Percentiles rank a stretch among this genome's conserved stretches.
These are phyloP conservation scores for Drosophila athabasca DNA, from an alignment of 1,140 invertebrate genomes.

Conservation along the genomic window DNA sequence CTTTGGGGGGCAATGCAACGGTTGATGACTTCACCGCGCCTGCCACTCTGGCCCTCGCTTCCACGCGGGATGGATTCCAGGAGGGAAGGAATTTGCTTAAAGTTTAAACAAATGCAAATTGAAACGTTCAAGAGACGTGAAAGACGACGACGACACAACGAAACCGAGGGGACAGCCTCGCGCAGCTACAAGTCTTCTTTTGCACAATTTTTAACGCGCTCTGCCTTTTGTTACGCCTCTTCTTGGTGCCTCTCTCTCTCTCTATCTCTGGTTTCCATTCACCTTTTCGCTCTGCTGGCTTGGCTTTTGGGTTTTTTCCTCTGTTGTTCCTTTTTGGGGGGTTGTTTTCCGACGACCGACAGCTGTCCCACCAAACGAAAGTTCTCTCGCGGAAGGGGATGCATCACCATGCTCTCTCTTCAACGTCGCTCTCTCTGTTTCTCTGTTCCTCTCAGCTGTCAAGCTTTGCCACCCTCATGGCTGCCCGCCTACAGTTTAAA, in stretches of 20 bases:
- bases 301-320: constrained; percentile 17
- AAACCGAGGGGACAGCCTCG: constrained; percentile 42
- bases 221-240: constrained; percentile 67
- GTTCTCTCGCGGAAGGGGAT: constrained; percentile 14
- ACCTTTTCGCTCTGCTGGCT: neutral
- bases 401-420: constrained; percentile 18
- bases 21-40: constrained; percentile 23
- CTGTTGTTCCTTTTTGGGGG: constrained; percentile 39
- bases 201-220: constrained; percentile 69
- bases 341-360: constrained; percentile 43
- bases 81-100: no score
- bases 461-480: constrained; percentile 52
- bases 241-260: constrained; percentile 37
- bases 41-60: no score
- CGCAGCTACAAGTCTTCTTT: constrained; percentile 80
- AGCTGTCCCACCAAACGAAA: constrained; percentile 45
- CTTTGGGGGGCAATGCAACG: no score
- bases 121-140: constrained; percentile 46
- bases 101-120: constrained; percentile 20
- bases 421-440: neutral
- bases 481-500: neutral
- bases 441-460: constrained; percentile 20
- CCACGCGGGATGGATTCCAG: no score
- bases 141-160: constrained; percentile 6
- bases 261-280: neutral